Conservation (phyloP, 2,113 vertebrate species). For the Heptranchias perlo region DNA sequence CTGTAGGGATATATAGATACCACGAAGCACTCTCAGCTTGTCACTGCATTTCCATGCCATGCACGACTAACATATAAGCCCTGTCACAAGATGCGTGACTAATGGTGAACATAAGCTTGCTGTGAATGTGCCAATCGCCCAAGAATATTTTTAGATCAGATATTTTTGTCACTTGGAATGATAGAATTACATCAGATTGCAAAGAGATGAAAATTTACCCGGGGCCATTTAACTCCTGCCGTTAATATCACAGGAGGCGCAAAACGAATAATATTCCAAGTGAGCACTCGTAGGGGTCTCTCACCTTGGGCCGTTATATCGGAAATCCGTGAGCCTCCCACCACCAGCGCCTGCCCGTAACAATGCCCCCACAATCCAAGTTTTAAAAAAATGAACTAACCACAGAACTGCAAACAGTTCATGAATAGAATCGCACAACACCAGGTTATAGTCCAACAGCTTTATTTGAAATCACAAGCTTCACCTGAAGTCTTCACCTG, state of each 20-base stretch:
- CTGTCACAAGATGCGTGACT: background rate
- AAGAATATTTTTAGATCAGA: background rate
- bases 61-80: background rate
- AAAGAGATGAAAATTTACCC: background rate
- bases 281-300: background rate
- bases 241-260: background rate
- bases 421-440: no score
- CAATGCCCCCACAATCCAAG: background rate
- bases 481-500: no score
- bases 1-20: background rate
- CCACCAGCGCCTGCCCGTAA: background rate
- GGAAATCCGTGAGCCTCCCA: background rate
- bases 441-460: no score
- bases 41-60: background rate
- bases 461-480: no score
- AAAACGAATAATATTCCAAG: background rate
- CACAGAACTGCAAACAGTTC: background rate
- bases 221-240: background rate
- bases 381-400: background rate
- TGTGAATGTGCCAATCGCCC: background rate
- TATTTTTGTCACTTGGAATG: background rate
- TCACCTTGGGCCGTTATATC: background rate
- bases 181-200: background rate
- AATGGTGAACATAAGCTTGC: background rate
- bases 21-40: background rate